phyloP scores from a whole-genome alignment of 1,140 invertebrate species.

The Cotesia chilonis region DNA sequence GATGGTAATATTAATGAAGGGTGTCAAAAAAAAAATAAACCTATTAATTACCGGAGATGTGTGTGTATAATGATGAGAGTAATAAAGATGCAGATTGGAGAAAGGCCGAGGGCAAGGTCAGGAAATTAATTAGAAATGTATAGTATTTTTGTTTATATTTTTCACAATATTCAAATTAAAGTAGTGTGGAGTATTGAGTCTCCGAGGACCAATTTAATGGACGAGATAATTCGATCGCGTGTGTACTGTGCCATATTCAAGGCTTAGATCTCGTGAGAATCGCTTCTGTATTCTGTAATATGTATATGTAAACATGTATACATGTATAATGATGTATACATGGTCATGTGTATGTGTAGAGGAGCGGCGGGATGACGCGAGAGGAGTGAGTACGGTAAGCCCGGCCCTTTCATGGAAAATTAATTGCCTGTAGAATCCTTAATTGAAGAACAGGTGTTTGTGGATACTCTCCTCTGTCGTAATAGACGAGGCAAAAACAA shows the following conservation, averaged over 20 bases:
- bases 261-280: conserved; percentile 10
- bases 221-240: conserved; percentile 20
- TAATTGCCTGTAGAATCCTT: conserved; percentile 23
- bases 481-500: not conserved
- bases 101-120: no score
- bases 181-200: not conserved
- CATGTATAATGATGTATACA: no score
- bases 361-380: not conserved
- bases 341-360: not conserved
- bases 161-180: no score
- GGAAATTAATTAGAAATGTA: no score
- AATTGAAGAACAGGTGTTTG: conserved; percentile 30
- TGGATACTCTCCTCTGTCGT: conserved; percentile 1
- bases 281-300: not conserved
- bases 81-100: no score
- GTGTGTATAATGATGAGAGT: no score
- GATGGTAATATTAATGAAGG: no score
- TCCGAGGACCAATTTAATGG: conserved; percentile 4
- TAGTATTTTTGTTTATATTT: no score
- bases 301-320: no score
- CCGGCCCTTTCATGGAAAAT: conserved; percentile 32
- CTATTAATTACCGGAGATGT: no score
- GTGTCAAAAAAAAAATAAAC: no score
- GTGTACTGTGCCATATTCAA: not conserved
- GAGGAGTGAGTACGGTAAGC: not conserved